Conservation (phyloP, 2,888 invertebrate genomes). For the Cosmorhoe ocellata region DNA sequence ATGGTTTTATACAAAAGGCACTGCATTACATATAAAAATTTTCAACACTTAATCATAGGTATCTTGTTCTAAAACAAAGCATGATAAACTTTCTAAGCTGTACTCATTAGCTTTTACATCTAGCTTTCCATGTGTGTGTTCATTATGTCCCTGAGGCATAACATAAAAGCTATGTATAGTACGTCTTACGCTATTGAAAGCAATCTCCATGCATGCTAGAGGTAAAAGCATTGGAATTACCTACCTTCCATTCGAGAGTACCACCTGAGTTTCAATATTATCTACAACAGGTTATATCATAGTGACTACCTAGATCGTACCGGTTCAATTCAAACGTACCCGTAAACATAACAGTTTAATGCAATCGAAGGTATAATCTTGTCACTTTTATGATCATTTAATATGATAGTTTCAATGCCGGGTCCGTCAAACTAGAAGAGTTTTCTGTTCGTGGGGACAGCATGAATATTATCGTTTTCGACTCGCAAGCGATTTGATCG, state of each 20-base stretch:
- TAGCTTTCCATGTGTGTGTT: constrained; percentile 13
- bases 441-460: background rate
- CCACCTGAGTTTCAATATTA: constrained; percentile 31
- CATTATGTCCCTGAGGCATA: constrained; percentile 18
- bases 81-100: constrained; percentile 5
- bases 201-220: constrained; percentile 19
- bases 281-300: constrained; percentile 22
- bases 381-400: constrained; percentile 35
- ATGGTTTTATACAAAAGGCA: too few species aligned
- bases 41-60: background rate
- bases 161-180: constrained; percentile 14
- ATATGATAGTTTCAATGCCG: constrained; percentile 25
- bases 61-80: constrained; percentile 4
- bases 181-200: constrained; percentile 19
- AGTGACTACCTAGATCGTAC: constrained; percentile 18
- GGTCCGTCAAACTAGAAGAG: constrained; percentile 22
- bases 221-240: constrained; percentile 33
- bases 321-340: constrained; percentile 27
- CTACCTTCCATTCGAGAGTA: constrained; percentile 21
- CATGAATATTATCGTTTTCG: too few species aligned
- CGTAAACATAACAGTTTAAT: constrained; percentile 32
- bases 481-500: too few species aligned
- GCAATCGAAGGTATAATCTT: constrained; percentile 25
- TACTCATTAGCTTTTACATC: constrained; percentile 13
- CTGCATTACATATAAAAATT: too few species aligned